phyloP scores from a whole-genome alignment of 2,888 invertebrate species.

The Cryptosula pallasiana region DNA sequence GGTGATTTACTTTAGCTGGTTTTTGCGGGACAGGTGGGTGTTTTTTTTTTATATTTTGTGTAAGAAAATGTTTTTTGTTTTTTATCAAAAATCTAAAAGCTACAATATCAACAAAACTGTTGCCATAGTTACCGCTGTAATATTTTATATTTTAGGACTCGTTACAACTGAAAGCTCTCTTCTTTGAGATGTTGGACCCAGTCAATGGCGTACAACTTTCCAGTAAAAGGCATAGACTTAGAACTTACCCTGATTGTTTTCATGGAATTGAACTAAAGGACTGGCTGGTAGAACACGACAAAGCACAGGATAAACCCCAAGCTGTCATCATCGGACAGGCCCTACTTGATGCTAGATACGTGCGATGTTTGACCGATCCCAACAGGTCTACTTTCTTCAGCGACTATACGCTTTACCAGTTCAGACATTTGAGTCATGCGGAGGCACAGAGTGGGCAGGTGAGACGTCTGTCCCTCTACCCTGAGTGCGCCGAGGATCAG shows the following conservation, averaged over 20 bases:
- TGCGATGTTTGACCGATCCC: slow-evolving; percentile 60
- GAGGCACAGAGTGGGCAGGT: background rate
- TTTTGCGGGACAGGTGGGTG: no score
- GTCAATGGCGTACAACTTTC: slow-evolving; percentile 60
- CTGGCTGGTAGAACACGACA: slow-evolving; percentile 75
- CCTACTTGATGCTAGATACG: slow-evolving; percentile 68
- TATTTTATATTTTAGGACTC: slow-evolving; percentile 39
- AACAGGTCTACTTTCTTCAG: slow-evolving; percentile 61
- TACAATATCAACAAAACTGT: no score
- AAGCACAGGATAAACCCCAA: slow-evolving; percentile 60
- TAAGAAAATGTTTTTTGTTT: no score
- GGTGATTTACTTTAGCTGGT: no score
- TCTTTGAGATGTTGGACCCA: slow-evolving; percentile 61
- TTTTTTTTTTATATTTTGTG: no score
- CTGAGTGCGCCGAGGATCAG: slow-evolving; percentile 58
- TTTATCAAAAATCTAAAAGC: no score
- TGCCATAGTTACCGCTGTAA: background rate
- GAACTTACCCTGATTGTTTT: slow-evolving; percentile 71
- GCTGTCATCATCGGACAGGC: slow-evolving; percentile 74
- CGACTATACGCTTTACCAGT: slow-evolving; percentile 61
- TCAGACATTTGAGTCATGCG: background rate
- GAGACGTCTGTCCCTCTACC: slow-evolving; percentile 6
- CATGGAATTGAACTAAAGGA: slow-evolving; percentile 74
- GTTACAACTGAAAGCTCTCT: slow-evolving; percentile 61
- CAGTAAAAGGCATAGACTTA: slow-evolving; percentile 66